These are phyloP conservation scores for Aldrovandia affinis DNA, from an alignment of 2,797 vertebrate species.

Conservation along the genomic window DNA sequence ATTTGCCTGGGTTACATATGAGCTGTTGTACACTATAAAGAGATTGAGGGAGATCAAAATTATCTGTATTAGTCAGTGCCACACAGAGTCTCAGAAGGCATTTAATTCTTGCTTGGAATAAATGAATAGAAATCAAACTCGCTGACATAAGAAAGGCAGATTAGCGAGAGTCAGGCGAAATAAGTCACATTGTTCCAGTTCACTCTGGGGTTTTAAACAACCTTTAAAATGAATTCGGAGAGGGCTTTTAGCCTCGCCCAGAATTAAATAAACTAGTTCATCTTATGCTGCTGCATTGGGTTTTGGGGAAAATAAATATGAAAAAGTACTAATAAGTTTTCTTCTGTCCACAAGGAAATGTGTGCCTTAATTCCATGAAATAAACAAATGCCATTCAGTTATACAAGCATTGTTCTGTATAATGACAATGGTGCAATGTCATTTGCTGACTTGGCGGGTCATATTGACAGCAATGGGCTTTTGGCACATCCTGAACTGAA, in stretches of 20 bases:
- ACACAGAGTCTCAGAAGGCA: slow-evolving; percentile 11
- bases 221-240: slow-evolving; percentile 24
- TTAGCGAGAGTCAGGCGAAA: slow-evolving; percentile 11
- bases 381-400: no score
- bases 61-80: slow-evolving; percentile 13
- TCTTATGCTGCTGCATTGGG: slow-evolving; percentile 35
- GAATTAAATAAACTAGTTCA: slow-evolving; percentile 45
- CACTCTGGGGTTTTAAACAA: slow-evolving; percentile 28
- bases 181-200: slow-evolving; percentile 41
- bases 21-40: neutral
- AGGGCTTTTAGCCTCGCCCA: slow-evolving; percentile 50
- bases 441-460: no score
- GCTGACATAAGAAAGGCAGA: slow-evolving; percentile 31
- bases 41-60: slow-evolving; percentile 20
- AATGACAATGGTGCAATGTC: no score
- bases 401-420: no score
- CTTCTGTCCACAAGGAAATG: neutral
- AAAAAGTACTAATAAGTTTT: neutral
- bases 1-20: slow-evolving; percentile 30
- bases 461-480: no score
- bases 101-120: slow-evolving; percentile 43
- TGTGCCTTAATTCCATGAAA: neutral
- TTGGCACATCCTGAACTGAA: no score
- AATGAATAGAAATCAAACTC: slow-evolving; percentile 43
- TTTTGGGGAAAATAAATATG: neutral